Evolutionary conservation across 2,888 invertebrate species (phyloP).

Genomic region (Augiades crinisus): DNA sequence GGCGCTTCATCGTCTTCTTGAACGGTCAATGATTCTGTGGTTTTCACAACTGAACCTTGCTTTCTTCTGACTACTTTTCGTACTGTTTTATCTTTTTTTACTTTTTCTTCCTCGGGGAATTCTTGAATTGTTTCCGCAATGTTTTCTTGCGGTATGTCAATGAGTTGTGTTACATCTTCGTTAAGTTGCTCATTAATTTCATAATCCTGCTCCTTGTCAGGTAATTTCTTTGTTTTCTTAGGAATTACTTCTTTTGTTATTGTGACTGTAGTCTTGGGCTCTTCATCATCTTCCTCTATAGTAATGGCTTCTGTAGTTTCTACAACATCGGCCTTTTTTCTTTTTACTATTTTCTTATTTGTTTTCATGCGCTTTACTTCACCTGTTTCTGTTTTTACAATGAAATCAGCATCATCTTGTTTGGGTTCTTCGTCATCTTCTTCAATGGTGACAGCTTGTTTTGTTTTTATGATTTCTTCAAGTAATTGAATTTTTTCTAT

Average conservation of each 20-base stretch:
- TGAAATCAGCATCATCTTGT: no score
- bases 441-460: constrained; percentile 37
- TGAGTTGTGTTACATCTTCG: constrained; percentile 30
- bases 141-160: neutral
- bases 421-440: constrained; percentile 23
- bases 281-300: constrained; percentile 38
- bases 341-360: constrained; percentile 47
- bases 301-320: constrained; percentile 34
- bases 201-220: no score
- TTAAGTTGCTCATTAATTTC: neutral
- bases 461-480: constrained; percentile 27
- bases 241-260: neutral
- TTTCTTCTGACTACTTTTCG: no score
- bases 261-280: constrained; percentile 27
- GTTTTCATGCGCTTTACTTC: constrained; percentile 37
- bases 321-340: constrained; percentile 29
- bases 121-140: constrained; percentile 31
- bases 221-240: no score
- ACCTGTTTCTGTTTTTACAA: constrained; percentile 36
- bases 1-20: constrained; percentile 37
- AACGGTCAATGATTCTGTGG: constrained; percentile 44
- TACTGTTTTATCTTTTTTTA: constrained; percentile 48
- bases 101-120: constrained; percentile 39
- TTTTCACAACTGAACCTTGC: constrained; percentile 47
- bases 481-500: constrained; percentile 11